A percentile compares a stretch with the other conserved stretches of the same genome.
Evolutionary conservation across 92 coral and sea anemone genomes (phyloP).

Genomic region (Porites lobata): DNA sequence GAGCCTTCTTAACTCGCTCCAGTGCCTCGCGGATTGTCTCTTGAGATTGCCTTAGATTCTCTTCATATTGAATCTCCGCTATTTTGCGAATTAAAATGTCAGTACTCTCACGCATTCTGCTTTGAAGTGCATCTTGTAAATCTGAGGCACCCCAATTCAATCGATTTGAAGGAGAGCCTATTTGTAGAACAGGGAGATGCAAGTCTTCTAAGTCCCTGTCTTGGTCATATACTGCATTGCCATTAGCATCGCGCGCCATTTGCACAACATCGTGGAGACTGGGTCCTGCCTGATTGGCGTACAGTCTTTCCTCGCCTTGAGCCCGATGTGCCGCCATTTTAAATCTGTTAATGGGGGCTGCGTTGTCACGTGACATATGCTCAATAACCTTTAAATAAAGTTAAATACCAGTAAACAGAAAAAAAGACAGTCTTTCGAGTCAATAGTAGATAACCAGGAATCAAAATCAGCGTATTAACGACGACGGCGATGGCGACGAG

Average conservation of each 20-base stretch:
- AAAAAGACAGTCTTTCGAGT: too few species aligned
- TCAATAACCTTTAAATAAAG: constrained; percentile 1
- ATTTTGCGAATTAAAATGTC: constrained; percentile 88
- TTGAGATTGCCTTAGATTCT: constrained; percentile 82
- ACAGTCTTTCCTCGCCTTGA: constrained; percentile 18
- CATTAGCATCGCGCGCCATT: constrained; percentile 34
- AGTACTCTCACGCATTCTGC: constrained; percentile 72
- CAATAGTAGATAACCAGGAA: too few species aligned
- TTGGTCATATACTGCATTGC: constrained; percentile 3
- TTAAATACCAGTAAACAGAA: background rate
- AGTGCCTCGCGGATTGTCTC: constrained; percentile 82
- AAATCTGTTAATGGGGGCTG: constrained; percentile 27
- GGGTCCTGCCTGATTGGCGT: constrained; percentile 42
- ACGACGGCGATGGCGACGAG: too few species aligned
- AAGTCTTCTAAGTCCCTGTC: constrained; percentile 30
- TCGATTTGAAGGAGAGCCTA: constrained; percentile 23
- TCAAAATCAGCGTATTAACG: too few species aligned
- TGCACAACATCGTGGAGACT: constrained; percentile 42
- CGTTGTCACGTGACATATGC: constrained; percentile 3
- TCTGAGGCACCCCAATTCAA: constrained; percentile 13
- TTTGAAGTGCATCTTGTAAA: constrained; percentile 45
- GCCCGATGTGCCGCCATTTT: constrained; percentile 42
- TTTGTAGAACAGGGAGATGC: constrained; percentile 38
- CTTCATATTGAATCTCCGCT: constrained; percentile 93
- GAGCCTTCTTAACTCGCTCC: constrained; percentile 77